Base-by-base conservation (phyloP, 2,888 invertebrate species). In the Volucella inflata region DNA sequence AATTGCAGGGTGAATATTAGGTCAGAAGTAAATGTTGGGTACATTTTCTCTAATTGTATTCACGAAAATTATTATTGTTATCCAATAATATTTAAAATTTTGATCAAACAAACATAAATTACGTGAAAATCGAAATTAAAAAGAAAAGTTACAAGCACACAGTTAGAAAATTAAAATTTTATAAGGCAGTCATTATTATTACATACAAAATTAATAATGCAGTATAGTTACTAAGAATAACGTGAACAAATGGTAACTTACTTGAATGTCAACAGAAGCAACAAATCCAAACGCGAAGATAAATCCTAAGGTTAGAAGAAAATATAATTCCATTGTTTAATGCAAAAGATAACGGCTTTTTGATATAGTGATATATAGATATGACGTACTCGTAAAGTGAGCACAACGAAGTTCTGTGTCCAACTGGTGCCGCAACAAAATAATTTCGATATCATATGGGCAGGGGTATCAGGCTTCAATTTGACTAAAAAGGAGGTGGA, bases 1-100 rank as follows among this genome's bases (percentile, higher is more conserved):
- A 48, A 64, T 46, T 53, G 53, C 64, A 57, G 67, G 72, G 72
- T 51, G 42, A 59, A 30, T 91, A 90, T 90, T 91, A 90, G 91
- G 91, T 91, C 91, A 91, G 90, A 91, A 91, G 91, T 90, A 91
- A 91, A 90, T 89, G 91, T 90, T 70, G 67, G 17, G 10, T 38
- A 40, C 1, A 40, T 46, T 17, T 57, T 59, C 12, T 59, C 1
- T 36, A 2, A 46, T 42, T 68, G 21, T 17, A 16, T 17, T 46
- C 40, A 2, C 38, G 48, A 57, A 21, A 14, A 21, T 50, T 8
- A 8, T 50, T 50, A 42, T 3, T n/a, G 50, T 51, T 17, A 9
- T n/a, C n/a, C 11, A 11, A n/a, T 4, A 6, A 2, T 46, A 51
- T 17, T 40, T 9, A 12, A 2, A 42, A 51, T 17, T 40, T 4